Percentiles rank a stretch among this genome's conserved stretches.
These are phyloP conservation scores for Biston betularia DNA, from an alignment of 2,888 invertebrate genomes.

Conservation along the genomic window DNA sequence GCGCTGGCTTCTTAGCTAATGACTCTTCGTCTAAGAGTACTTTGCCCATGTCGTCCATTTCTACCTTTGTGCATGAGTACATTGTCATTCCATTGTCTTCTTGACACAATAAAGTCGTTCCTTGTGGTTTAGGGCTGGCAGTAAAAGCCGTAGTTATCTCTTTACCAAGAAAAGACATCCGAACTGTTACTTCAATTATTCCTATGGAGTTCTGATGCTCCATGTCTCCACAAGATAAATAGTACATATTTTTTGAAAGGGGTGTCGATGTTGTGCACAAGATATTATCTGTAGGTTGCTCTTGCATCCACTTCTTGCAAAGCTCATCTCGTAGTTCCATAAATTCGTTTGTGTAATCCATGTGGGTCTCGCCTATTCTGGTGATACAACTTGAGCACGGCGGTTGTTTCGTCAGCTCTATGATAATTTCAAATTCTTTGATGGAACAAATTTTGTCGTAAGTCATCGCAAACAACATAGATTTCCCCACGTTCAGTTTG, in stretches of 20 bases:
- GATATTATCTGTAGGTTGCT: constrained; percentile 75
- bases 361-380: constrained; percentile 72
- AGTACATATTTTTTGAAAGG: constrained; percentile 73
- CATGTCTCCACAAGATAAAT: constrained; percentile 67
- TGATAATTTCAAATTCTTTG: constrained; percentile 67
- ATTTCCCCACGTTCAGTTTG: constrained; percentile 77
- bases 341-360: constrained; percentile 76
- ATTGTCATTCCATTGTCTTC: constrained; percentile 77
- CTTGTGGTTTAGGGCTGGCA: constrained; percentile 66
- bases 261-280: constrained; percentile 77
- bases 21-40: constrained; percentile 75
- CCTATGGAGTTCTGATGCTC: constrained; percentile 72
- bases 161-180: constrained; percentile 81
- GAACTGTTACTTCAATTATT: constrained; percentile 72
- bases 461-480: constrained; percentile 79
- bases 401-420: constrained; percentile 75
- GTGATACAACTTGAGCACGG: constrained; percentile 75
- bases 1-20: constrained; percentile 57
- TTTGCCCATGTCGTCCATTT: constrained; percentile 80
- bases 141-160: constrained; percentile 79
- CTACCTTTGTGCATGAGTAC: constrained; percentile 79
- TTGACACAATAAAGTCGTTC: constrained; percentile 67
- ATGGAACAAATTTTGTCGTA: constrained; percentile 79
- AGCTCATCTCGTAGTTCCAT: constrained; percentile 68
- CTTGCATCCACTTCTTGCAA: constrained; percentile 72